A percentile compares a stretch with the other conserved stretches of the same genome.
Evolutionary conservation across 2,888 invertebrate species (phyloP).

Genomic region (Celastrina argiolus): DNA sequence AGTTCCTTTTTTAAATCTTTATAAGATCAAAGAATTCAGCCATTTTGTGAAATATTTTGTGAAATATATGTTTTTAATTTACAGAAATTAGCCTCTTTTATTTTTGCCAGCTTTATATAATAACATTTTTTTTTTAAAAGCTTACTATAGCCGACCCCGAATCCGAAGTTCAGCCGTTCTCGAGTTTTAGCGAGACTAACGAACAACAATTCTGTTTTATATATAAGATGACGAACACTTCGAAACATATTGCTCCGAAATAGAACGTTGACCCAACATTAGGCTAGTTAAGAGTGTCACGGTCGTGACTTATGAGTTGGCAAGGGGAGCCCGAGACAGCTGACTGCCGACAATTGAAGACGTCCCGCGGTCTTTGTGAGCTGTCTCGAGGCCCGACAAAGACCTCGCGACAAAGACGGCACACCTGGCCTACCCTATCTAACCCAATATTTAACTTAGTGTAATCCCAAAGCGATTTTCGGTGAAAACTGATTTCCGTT

Average conservation of each 20-base stretch:
- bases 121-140: too few relatives aligned
- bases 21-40: too few relatives aligned
- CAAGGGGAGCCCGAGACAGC: conserved; percentile 57
- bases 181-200: too few relatives aligned
- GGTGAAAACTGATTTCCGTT: conserved; percentile 49
- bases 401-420: conserved; percentile 52
- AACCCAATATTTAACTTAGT: conserved; percentile 50
- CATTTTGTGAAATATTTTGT: too few relatives aligned
- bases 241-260: conserved; percentile 21
- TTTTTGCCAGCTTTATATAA: too few relatives aligned
- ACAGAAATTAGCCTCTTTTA: too few relatives aligned
- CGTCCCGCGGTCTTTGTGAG: conserved; percentile 70
- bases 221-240: not conserved
- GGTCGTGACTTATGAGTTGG: conserved; percentile 50
- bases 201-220: too few relatives aligned
- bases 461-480: conserved; percentile 42
- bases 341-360: conserved; percentile 73
- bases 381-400: conserved; percentile 42
- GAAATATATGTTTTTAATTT: too few relatives aligned
- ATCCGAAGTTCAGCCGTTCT: too few relatives aligned
- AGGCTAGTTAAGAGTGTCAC: conserved; percentile 44
- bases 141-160: too few relatives aligned
- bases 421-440: conserved; percentile 72
- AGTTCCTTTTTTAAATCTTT: too few relatives aligned
- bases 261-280: conserved; percentile 29